Conservation (phyloP, 2,113 vertebrate species). For the Chrysemys picta region DNA sequence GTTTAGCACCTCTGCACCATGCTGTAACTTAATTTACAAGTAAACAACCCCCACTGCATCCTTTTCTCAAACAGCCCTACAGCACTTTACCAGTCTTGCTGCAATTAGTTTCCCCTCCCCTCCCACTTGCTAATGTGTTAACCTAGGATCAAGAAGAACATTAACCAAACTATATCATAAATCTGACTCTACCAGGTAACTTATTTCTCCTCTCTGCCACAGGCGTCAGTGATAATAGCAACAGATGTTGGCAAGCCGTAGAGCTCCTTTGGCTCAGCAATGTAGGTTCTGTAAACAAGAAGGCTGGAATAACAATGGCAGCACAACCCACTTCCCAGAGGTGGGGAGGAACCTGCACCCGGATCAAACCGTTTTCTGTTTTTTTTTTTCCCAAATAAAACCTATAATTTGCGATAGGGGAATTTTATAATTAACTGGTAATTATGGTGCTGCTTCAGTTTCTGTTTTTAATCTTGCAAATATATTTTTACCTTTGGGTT, state of each 20-base stretch:
- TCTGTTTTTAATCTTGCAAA: background rate
- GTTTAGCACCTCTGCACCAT: background rate
- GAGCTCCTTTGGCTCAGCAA: background rate
- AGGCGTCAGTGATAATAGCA: background rate
- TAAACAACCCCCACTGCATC: background rate
- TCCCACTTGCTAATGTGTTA: background rate
- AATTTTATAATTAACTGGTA: background rate
- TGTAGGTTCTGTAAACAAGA: background rate
- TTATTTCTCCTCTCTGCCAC: background rate
- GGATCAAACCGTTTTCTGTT: background rate
- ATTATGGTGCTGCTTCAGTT: background rate
- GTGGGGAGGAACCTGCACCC: background rate
- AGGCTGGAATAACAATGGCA: background rate
- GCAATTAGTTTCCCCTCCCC: background rate
- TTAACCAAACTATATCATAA: background rate
- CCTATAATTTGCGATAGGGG: background rate
- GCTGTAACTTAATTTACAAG: background rate
- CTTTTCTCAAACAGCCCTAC: background rate
- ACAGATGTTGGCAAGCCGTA: background rate
- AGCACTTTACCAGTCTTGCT: background rate
- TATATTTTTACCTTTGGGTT: background rate
- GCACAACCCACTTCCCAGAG: background rate
- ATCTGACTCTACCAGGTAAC: background rate
- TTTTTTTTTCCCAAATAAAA: background rate
- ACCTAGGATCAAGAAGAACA: background rate